A percentile compares a stretch with the other conserved stretches of the same genome.
Evolutionary conservation across 1,140 invertebrate species (phyloP).

Genomic region (Drosophila arawakana): DNA sequence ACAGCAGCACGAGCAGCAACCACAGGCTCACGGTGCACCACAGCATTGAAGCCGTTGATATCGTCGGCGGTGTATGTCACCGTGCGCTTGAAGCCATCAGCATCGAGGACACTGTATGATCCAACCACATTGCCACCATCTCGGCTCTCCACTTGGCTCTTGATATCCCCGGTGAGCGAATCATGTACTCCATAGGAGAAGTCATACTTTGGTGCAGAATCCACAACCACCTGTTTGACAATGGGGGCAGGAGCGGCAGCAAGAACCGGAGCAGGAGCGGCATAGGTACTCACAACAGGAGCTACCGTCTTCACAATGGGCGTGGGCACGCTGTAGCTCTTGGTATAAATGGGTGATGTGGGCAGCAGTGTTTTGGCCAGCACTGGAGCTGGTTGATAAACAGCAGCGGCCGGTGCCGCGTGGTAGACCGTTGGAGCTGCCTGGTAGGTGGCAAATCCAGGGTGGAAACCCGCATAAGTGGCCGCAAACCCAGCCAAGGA

Average conservation of each 20-base stretch:
- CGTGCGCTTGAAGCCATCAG: conserved; percentile 86
- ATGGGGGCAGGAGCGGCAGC: conserved; percentile 43
- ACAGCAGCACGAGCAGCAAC: conserved; percentile 60
- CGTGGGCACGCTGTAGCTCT: conserved; percentile 55
- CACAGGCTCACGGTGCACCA: conserved; percentile 85
- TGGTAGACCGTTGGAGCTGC: conserved; percentile 61
- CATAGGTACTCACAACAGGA: conserved; percentile 34
- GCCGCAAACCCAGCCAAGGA: conserved; percentile 71
- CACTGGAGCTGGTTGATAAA: conserved; percentile 55
- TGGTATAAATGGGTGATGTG: conserved; percentile 57
- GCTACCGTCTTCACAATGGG: conserved; percentile 49
- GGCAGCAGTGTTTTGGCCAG: conserved; percentile 50
- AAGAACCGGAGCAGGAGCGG: conserved; percentile 18
- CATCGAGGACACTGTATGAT: conserved; percentile 86
- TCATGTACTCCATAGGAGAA: conserved; percentile 86
- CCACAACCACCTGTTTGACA: conserved; percentile 70
- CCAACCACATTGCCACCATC: conserved; percentile 86
- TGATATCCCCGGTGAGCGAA: conserved; percentile 86
- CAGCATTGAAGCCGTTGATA: conserved; percentile 85
- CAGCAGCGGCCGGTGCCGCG: conserved; percentile 57
- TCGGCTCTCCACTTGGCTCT: conserved; percentile 86
- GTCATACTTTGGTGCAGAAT: conserved; percentile 83
- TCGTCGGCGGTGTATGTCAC: conserved; percentile 86
- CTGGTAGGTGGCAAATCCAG: conserved; percentile 64
- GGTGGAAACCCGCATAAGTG: conserved; percentile 71